These are phyloP conservation scores for Cataglyphis altisquamis DNA, from an alignment of 2,888 invertebrate genomes.

Conservation along the genomic window DNA sequence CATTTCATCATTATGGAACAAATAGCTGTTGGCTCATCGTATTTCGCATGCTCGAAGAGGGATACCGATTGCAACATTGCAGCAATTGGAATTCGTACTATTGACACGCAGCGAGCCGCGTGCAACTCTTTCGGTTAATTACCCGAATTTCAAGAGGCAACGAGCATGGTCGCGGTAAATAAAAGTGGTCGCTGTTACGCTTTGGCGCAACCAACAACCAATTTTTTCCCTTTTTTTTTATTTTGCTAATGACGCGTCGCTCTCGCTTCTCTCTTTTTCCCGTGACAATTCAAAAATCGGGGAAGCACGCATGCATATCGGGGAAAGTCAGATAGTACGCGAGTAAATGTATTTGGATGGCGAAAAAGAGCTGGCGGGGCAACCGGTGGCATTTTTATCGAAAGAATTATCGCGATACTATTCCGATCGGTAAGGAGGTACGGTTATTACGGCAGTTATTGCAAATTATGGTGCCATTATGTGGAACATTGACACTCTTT, in stretches of 20 bases:
- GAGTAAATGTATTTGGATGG: not conserved
- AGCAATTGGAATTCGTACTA: constrained; percentile 36
- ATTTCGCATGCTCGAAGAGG: not conserved
- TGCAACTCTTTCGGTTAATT: constrained; percentile 56
- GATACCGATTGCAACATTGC: constrained; percentile 15
- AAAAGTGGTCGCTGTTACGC: not conserved
- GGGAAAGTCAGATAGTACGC: constrained; percentile 8
- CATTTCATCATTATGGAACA: not conserved
- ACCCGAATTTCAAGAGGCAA: constrained; percentile 59
- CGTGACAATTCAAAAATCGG: not conserved
- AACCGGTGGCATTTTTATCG: constrained; percentile 65
- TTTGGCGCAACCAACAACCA: not conserved
- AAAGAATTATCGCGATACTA: constrained; percentile 77
- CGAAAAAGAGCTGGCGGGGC: not conserved
- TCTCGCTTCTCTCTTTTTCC: not conserved
- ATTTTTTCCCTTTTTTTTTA: not conserved
- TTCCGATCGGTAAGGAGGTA: constrained; percentile 77
- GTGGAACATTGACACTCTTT: constrained; percentile 70
- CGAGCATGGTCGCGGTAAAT: constrained; percentile 52
- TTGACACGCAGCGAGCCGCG: constrained; percentile 46
- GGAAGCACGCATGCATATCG: not conserved
- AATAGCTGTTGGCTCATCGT: not conserved
- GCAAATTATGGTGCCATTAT: constrained; percentile 79
- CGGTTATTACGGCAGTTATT: constrained; percentile 82
- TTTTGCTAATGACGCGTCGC: not conserved